Evolutionary conservation across 2,113 vertebrate genomes (phyloP).

Genomic region (Pogona vitticeps): DNA sequence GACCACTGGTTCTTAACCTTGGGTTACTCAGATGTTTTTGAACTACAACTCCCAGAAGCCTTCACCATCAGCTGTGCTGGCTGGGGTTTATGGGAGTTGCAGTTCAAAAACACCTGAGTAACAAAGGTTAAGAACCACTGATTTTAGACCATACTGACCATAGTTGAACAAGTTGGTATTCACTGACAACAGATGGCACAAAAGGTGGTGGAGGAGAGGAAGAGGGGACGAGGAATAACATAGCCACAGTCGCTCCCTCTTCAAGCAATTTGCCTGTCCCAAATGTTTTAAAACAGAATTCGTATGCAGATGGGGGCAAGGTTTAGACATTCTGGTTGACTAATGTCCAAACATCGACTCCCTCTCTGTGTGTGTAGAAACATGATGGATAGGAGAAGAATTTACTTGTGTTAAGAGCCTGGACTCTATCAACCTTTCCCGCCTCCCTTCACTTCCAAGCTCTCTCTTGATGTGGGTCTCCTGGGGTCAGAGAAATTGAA

Average conservation of each 20-base stretch:
- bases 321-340: not conserved
- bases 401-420: constrained; percentile 36
- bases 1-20: no score
- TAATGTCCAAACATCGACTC: not conserved
- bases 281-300: not conserved
- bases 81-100: no score
- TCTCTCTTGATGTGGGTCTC: constrained; percentile 23
- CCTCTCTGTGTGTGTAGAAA: not conserved
- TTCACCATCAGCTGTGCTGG: no score
- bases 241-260: not conserved
- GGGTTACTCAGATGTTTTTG: no score
- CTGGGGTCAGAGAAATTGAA: not conserved
- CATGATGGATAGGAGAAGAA: not conserved
- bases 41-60: no score
- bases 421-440: constrained; percentile 8
- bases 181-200: not conserved
- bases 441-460: not conserved
- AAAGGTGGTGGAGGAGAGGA: not conserved
- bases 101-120: no score
- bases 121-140: no score
- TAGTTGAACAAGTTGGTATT: no score
- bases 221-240: not conserved
- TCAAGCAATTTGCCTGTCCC: not conserved
- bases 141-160: no score
- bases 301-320: constrained; percentile 7